Percentiles rank a stretch among this genome's conserved stretches.
Evolutionary conservation across 2,888 invertebrate species (phyloP).

Genomic region (Drosophila paranaensis): DNA sequence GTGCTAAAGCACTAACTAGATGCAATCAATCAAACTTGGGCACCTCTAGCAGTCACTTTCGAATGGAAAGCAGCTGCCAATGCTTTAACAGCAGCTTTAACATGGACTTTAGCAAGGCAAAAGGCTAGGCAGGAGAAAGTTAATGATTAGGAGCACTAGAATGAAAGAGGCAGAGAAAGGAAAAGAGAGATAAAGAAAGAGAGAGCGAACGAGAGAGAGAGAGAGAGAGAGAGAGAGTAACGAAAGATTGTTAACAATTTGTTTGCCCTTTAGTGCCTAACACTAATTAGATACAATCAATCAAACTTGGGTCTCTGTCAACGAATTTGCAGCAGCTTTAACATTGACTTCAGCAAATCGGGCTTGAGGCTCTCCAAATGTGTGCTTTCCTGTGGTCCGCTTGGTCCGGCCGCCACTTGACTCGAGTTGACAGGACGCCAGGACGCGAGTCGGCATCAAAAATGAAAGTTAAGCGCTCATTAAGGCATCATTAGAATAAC

Average conservation of each 20-base stretch:
- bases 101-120: not conserved
- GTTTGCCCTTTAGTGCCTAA: not conserved
- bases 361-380: not conserved
- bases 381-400: not conserved
- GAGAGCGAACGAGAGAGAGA: no score
- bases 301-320: no score
- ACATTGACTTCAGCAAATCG: not conserved
- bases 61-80: not conserved
- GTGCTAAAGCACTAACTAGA: no score
- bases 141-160: not conserved
- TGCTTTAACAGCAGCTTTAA: not conserved
- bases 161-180: not conserved
- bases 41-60: not conserved
- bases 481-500: slow-evolving; percentile 68
- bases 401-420: slow-evolving; percentile 19
- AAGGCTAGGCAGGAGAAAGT: no score
- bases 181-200: not conserved
- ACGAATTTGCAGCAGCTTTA: not conserved
- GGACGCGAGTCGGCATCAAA: slow-evolving; percentile 46
- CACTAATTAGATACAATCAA: not conserved
- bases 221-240: not conserved
- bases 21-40: no score
- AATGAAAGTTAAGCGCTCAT: slow-evolving; percentile 73
- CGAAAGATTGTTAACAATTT: not conserved
- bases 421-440: slow-evolving; percentile 37